These are phyloP conservation scores for Apocheima hispidaria DNA, from an alignment of 2,888 invertebrate species.

Conservation along the genomic window DNA sequence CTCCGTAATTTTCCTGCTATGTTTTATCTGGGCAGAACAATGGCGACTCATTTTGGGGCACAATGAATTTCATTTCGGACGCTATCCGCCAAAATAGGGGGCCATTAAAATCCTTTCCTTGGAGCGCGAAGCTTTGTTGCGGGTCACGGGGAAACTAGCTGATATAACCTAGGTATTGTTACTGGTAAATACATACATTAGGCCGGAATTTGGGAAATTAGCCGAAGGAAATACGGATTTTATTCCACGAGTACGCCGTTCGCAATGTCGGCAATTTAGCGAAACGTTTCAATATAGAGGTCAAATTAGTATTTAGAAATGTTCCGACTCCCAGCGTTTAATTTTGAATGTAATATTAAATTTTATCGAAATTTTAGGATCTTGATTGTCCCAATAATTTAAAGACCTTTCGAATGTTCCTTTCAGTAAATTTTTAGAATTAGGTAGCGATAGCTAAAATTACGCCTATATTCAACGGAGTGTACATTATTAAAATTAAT, in stretches of 20 bases:
- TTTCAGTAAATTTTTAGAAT: not conserved
- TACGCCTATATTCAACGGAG: not conserved
- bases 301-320: conserved; percentile 10
- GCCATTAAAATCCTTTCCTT: conserved; percentile 72
- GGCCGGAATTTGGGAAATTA: conserved; percentile 42
- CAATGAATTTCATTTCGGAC: conserved; percentile 79
- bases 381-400: conserved; percentile 1
- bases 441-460: conserved; percentile 6
- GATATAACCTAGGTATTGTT: conserved; percentile 46
- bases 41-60: conserved; percentile 77
- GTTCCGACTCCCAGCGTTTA: conserved; percentile 10
- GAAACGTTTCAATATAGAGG: conserved; percentile 16
- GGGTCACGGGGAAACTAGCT: conserved; percentile 40
- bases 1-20: conserved; percentile 81
- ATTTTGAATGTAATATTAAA: conserved; percentile 14
- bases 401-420: conserved; percentile 1
- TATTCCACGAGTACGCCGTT: conserved; percentile 19
- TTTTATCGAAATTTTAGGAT: conserved; percentile 9
- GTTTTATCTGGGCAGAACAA: conserved; percentile 78
- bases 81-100: conserved; percentile 72
- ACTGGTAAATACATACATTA: conserved; percentile 45
- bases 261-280: conserved; percentile 14
- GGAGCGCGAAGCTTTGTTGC: conserved; percentile 46
- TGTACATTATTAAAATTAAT: conserved; percentile 1
- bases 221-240: conserved; percentile 34